phyloP scores from a whole-genome alignment of 2,113 vertebrate species.

The Gavialis gangeticus region DNA sequence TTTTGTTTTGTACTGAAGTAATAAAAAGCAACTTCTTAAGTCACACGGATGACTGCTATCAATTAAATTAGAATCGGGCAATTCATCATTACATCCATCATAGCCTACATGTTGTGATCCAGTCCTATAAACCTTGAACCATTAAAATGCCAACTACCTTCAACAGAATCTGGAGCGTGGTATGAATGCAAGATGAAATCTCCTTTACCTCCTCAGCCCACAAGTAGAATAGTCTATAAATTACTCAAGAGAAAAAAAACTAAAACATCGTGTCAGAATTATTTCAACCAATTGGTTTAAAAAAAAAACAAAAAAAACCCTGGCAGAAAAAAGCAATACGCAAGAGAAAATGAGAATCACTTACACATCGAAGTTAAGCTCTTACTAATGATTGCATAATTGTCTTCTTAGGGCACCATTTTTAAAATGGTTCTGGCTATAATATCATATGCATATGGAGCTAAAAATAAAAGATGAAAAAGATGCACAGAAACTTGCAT shows the following conservation, averaged over 20 bases:
- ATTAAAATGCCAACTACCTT: fast-evolving
- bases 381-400: neutral
- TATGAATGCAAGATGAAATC: neutral
- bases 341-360: neutral
- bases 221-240: neutral
- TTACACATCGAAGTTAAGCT: neutral
- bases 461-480: neutral
- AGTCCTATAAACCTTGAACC: neutral
- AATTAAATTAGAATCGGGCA: neutral
- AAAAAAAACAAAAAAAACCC: neutral
- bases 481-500: neutral
- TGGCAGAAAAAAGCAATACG: neutral
- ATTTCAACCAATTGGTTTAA: neutral
- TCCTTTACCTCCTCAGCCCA: neutral
- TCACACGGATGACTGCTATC: neutral
- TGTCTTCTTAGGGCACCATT: neutral
- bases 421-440: neutral
- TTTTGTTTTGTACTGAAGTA: neutral
- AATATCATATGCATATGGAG: neutral
- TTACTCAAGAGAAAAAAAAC: fast-evolving
- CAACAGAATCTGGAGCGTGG: neutral
- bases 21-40: neutral
- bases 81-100: neutral
- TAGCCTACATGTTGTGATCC: fast-evolving
- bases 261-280: neutral